Evolutionary conservation across 2,888 invertebrate genomes (phyloP), one percentile per base, ranked within the genome.

Genomic region (Alcis repandata): DNA sequence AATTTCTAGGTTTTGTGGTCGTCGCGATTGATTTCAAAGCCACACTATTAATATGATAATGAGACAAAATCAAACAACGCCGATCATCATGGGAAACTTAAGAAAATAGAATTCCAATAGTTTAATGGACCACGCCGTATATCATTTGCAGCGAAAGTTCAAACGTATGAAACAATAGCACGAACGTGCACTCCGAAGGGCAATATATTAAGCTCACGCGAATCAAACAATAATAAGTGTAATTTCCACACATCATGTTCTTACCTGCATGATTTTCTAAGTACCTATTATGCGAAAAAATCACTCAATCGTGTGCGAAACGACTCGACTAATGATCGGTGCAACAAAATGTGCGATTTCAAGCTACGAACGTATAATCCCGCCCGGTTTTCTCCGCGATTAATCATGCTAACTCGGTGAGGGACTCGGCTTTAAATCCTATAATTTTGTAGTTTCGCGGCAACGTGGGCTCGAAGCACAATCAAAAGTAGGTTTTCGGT

Each of bases 381-480:
- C 72, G 77, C 74, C 83, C 83, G 80, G 86, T 88, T 91, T 91
- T 91, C 90, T 87, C 86, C 78, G 76, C 87, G 86, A 90, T 91
- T 90, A 90, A 91, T 90, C 90, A 90, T 88, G 86, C 87, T 86
- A 82, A 86, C 87, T 84, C 86, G 87, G 89, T 87, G 87, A 89
- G 85, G 82, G 88, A 83, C 83, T 79, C 72, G 78, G 75, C 73
- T 79, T 75, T 90, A 89, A 91, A 84, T 88, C 86, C 91, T 91
- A 90, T 92, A 91, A 92, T 92, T 87, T 89, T 75, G 79, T 75
- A 77, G 86, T 82, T 88, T 90, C 89, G 90, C 83, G 80, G 85
- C 84, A 78, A 77, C 77, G 70, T 78, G 78, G 75, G 73, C 84
- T 85, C 72, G 74, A 71, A 80, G 80, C 79, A 75, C 79, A 86